These are phyloP conservation scores for Aphaenogaster rudis DNA, from an alignment of 1,140 invertebrate genomes.

Conservation along the genomic window DNA sequence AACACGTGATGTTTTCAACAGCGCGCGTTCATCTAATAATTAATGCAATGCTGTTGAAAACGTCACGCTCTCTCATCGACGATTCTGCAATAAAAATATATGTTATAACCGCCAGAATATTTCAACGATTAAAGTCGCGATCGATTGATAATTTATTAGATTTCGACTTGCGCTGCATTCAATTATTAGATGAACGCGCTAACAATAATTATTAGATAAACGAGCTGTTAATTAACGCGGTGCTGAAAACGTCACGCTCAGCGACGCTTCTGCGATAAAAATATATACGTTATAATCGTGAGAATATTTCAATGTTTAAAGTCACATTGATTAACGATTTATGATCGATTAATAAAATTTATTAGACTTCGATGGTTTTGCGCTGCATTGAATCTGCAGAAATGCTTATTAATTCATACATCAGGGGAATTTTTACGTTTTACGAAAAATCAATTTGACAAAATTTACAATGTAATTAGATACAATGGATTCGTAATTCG, in stretches of 20 bases:
- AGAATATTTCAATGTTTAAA: constrained; percentile 1
- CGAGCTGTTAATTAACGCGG: background rate
- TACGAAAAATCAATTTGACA: background rate
- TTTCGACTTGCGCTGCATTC: too few relatives aligned
- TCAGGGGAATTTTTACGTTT: background rate
- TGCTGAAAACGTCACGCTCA: background rate
- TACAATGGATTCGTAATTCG: background rate
- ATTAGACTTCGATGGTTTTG: background rate
- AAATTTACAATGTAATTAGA: background rate
- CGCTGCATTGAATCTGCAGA: background rate
- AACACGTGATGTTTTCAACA: background rate
- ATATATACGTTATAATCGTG: too few relatives aligned
- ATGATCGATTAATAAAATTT: background rate
- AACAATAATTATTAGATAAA: too few relatives aligned
- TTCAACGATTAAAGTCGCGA: too few relatives aligned
- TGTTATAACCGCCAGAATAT: too few relatives aligned
- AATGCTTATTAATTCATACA: background rate
- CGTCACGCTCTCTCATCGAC: too few relatives aligned
- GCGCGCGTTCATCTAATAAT: background rate
- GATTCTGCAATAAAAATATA: too few relatives aligned
- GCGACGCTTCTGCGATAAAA: too few relatives aligned
- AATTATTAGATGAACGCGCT: too few relatives aligned
- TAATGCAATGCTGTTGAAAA: background rate
- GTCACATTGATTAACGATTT: background rate
- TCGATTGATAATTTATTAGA: too few relatives aligned